Evolutionary conservation across 2,113 vertebrate species (phyloP).

Genomic region (Chloebia gouldiae): DNA sequence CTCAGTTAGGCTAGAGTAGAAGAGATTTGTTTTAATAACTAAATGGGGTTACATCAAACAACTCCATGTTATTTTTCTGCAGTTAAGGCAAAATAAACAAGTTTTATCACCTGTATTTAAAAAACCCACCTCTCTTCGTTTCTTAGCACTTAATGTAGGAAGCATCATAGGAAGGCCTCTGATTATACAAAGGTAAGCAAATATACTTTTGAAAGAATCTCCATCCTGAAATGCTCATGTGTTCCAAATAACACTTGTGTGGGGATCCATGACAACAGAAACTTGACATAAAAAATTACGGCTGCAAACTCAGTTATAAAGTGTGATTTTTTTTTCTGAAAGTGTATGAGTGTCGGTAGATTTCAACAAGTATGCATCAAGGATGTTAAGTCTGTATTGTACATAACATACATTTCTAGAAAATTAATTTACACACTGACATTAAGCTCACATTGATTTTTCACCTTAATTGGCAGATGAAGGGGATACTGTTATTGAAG

Average conservation of each 20-base stretch:
- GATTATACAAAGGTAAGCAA: slow-evolving; percentile 29
- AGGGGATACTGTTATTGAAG: slow-evolving; percentile 63
- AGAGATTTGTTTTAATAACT: slow-evolving; percentile 68
- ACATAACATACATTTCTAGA: slow-evolving; percentile 67
- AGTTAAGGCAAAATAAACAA: slow-evolving; percentile 52
- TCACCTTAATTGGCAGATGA: slow-evolving; percentile 56
- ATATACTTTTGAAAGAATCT: neutral
- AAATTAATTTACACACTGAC: slow-evolving; percentile 46
- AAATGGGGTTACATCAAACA: slow-evolving; percentile 45
- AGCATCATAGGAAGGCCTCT: slow-evolving; percentile 32
- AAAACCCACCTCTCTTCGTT: neutral
- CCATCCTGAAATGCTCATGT: slow-evolving; percentile 35
- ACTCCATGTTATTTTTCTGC: slow-evolving; percentile 55
- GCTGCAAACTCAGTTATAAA: slow-evolving; percentile 55
- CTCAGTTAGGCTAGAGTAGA: slow-evolving; percentile 74
- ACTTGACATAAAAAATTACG: slow-evolving; percentile 47
- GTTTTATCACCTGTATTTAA: slow-evolving; percentile 57
- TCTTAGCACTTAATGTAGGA: slow-evolving; percentile 69
- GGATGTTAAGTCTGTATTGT: slow-evolving; percentile 63
- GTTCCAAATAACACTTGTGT: slow-evolving; percentile 43
- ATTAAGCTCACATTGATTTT: slow-evolving; percentile 49
- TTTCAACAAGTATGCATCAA: slow-evolving; percentile 53
- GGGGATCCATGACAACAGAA: slow-evolving; percentile 59
- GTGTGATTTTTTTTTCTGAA: neutral
- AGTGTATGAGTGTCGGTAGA: slow-evolving; percentile 52